phyloP scores from a whole-genome alignment of 1,140 invertebrate genomes.

The Eciton burchellii region DNA sequence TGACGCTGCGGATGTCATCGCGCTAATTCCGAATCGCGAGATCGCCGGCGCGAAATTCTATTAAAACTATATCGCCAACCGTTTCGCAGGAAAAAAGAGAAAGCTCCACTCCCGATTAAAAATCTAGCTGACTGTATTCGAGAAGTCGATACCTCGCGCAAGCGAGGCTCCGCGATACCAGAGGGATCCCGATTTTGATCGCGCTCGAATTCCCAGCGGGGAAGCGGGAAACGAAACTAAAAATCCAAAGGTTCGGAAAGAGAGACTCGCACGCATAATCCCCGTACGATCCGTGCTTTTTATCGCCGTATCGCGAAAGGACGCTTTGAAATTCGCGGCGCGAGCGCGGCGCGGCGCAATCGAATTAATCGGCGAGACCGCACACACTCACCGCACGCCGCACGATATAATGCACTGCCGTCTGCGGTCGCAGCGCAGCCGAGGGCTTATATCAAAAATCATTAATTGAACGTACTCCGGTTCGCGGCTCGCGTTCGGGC shows the following conservation, averaged over 20 bases:
- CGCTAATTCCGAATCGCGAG: conserved; percentile 53
- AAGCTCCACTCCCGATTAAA: not conserved
- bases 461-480: conserved; percentile 59
- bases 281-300: conserved; percentile 40
- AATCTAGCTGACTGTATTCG: not conserved
- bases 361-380: conserved; percentile 51
- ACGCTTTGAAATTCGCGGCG: conserved; percentile 59
- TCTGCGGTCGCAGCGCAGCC: conserved; percentile 53
- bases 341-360: conserved; percentile 50
- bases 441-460: conserved; percentile 60
- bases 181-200: not conserved
- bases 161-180: no score
- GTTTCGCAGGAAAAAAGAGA: not conserved
- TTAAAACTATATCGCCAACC: conserved; percentile 38
- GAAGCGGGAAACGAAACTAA: conserved; percentile 39
- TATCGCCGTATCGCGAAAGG: conserved; percentile 39
- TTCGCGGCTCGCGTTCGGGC: conserved; percentile 36
- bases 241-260: conserved; percentile 41
- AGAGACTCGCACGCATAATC: conserved; percentile 17
- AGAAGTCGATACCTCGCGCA: not conserved
- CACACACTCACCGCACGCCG: conserved; percentile 35
- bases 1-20: conserved; percentile 39
- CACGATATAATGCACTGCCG: conserved; percentile 56
- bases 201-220: not conserved
- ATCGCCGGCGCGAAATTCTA: conserved; percentile 34